A percentile compares a stretch with the other conserved stretches of the same genome.
Conservation (phyloP, 2,797 vertebrate species). For the Enteromius radiatus region DNA sequence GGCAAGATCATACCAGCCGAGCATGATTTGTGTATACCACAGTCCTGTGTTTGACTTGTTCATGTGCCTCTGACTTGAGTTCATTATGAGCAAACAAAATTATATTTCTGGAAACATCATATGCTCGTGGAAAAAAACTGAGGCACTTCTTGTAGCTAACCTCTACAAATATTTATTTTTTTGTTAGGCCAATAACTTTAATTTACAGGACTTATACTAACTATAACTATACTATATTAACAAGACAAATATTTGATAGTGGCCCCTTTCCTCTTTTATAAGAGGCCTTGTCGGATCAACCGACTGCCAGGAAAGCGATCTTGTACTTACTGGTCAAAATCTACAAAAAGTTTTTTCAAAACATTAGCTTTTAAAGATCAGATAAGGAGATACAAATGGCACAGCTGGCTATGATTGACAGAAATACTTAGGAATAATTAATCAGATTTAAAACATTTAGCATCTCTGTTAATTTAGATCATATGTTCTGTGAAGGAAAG, state of each 20-base stretch:
- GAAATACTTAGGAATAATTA: background rate
- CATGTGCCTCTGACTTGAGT: background rate
- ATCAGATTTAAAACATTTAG: constrained; percentile 5
- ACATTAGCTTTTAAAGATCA: background rate
- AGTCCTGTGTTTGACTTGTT: background rate
- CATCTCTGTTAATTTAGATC: background rate
- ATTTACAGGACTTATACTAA: background rate
- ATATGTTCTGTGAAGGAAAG: background rate
- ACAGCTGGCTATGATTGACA: background rate
- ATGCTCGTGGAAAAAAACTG: background rate
- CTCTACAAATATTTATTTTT: background rate
- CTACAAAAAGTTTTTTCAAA: background rate
- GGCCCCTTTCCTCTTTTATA: too few relatives aligned
- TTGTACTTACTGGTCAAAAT: background rate
- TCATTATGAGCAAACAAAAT: background rate
- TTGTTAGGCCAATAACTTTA: background rate
- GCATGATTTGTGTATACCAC: background rate
- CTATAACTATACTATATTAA: too few relatives aligned
- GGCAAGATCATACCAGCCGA: background rate
- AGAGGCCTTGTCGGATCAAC: too few relatives aligned
- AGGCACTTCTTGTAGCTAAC: background rate
- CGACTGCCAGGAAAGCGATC: background rate
- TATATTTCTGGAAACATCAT: background rate
- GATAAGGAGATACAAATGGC: background rate
- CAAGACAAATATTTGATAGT: background rate